Conservation (phyloP, 2,888 invertebrate genomes). For the Pammene aurita region DNA sequence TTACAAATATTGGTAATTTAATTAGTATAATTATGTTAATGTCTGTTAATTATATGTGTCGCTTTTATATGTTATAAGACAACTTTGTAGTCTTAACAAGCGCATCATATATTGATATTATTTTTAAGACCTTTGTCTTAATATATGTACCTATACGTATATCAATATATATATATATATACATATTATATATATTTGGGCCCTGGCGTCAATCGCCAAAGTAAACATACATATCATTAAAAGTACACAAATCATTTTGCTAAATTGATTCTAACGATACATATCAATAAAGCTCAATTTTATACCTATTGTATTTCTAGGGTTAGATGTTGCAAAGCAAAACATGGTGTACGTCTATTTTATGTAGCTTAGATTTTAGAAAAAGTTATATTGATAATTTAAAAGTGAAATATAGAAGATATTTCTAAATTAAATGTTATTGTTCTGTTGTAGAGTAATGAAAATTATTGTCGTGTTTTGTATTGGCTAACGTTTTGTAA, state of each 20-base stretch:
- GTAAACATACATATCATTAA: conserved; percentile 41
- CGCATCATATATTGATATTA: conserved; percentile 26
- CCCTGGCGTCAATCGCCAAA: conserved; percentile 43
- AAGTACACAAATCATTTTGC: conserved; percentile 46
- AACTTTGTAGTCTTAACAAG: background rate
- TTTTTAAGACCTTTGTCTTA: conserved; percentile 32
- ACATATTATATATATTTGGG: conserved; percentile 22
- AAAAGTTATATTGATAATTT: conserved; percentile 57
- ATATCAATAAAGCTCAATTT: conserved; percentile 83
- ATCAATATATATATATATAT: too few relatives aligned
- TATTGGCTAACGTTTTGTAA: conserved; percentile 44
- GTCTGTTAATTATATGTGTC: conserved; percentile 4
- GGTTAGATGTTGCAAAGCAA: conserved; percentile 77
- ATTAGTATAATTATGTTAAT: background rate
- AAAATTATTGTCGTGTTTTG: conserved; percentile 48
- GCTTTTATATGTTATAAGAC: conserved; percentile 10
- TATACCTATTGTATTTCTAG: conserved; percentile 79
- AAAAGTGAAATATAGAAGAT: conserved; percentile 56
- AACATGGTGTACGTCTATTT: conserved; percentile 67
- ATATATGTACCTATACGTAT: too few relatives aligned
- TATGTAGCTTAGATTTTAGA: conserved; percentile 73
- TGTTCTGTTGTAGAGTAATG: conserved; percentile 52
- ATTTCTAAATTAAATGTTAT: conserved; percentile 58
- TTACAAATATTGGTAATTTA: background rate
- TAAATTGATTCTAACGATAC: conserved; percentile 71